phyloP scores from a whole-genome alignment of 2,888 invertebrate genomes.

The Holacanthella duospinosa region DNA sequence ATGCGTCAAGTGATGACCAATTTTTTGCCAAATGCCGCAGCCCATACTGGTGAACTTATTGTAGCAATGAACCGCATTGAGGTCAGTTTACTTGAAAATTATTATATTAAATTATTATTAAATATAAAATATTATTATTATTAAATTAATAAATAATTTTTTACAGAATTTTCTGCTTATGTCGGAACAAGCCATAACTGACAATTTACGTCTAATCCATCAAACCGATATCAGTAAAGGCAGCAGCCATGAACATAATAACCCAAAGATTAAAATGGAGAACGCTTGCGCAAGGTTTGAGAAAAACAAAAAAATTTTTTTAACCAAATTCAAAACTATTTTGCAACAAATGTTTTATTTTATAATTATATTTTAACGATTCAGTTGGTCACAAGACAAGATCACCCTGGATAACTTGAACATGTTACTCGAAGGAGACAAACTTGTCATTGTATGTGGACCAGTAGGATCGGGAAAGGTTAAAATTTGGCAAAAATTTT shows the following conservation, averaged over 20 bases:
- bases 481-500: too few relatives aligned
- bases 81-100: too few relatives aligned
- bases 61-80: conserved; percentile 64
- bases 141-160: too few relatives aligned
- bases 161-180: conserved; percentile 11
- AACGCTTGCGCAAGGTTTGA: not conserved
- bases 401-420: conserved; percentile 13
- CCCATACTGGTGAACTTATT: conserved; percentile 65
- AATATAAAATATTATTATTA: not conserved
- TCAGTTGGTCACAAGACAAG: conserved; percentile 18
- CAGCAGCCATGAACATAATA: not conserved
- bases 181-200: conserved; percentile 5
- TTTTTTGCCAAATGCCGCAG: conserved; percentile 74
- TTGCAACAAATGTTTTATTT: not conserved
- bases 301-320: not conserved
- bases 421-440: conserved; percentile 18
- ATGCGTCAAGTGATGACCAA: conserved; percentile 74
- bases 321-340: not conserved
- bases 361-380: too few relatives aligned
- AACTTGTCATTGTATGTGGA: conserved; percentile 27
- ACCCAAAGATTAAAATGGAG: not conserved
- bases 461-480: conserved; percentile 29
- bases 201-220: not conserved
- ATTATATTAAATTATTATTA: too few relatives aligned
- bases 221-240: not conserved